Evolutionary conservation across 2,113 vertebrate genomes (phyloP), one percentile per base, ranked within the genome.

Genomic region (Lamprologus callipterus): DNA sequence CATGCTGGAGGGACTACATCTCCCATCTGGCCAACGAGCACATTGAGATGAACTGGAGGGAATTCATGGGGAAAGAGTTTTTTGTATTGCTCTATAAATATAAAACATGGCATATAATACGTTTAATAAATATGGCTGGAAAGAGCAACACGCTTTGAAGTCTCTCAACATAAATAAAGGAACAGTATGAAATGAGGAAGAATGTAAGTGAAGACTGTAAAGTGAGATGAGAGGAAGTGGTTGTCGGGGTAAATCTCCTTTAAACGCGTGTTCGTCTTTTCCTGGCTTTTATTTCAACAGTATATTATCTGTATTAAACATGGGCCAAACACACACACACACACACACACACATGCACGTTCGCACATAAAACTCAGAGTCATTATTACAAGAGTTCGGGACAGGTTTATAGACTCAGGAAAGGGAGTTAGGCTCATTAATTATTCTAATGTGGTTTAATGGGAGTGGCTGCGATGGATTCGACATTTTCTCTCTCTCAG

Each of bases 391-490:
- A 92, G 90, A 89, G 88, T 89, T 90, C 16, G 13, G 83, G 92
- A 91, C 86, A 91, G 93, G 85, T 94, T 95, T 95, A 94, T 94
- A 88, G 91, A 95, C 93, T 93, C 82, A 49, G 75, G 80, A 90
- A 90, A 87, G 80, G 85, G 87, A 92, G 91, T 94, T 68, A 40
- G 91, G 37, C 92, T 96, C 94, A 91, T 95, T 95, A 93, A 94
- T 94, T 94, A 93, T 95, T 93, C 88, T 93, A 95, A 95, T 93
- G 92, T 88, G 90, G 57, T 94, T 94, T 90, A 92, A 91, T 85
- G 82, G 93, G 88, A 90, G 86, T 82, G 86, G 68, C 91, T 84
- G 87, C 81, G 4, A 83, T 89, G 53, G 86, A 91, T 87, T 82
- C 84, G 83, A 88, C 91, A 60, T 87, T 86, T 92, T 87, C 65